Evolutionary conservation across 1,140 invertebrate genomes (phyloP), one percentile per base, ranked within the genome.

Genomic region (Cyclargus thomasi): DNA sequence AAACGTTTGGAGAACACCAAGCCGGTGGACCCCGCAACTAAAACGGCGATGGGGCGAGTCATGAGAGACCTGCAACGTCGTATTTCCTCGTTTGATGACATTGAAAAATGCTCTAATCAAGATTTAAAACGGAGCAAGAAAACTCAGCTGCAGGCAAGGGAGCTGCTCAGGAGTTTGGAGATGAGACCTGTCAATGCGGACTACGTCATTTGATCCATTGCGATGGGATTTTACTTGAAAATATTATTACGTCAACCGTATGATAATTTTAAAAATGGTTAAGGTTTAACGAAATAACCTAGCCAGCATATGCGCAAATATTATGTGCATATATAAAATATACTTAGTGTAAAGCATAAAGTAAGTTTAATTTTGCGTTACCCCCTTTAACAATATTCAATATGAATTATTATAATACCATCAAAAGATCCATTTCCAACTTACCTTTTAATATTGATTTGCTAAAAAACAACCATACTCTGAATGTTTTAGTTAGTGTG

Each of bases 321-420:
- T 69, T 81, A 72, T 74, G 85, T 83, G 85, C 83, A 75, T 79
- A 75, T 79, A 75, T 85, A 81, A 85, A 85, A 82, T 82, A 86
- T 69, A 86, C 76, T 85, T 88, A 86, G 81, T 86, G 76, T 88
- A 86, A 86, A 82, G 82, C 78, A 83, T 79, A 72, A 65, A 70
- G 64, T 35, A 63, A 23, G 18, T 71, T 67, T 66, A 62, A 63
- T 57, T 65, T 39, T 39, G 16, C 29, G n/a, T n/a, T n/a, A n/a
- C n/a, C n/a, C n/a, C n/a, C n/a, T n/a, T n/a, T n/a, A n/a, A n/a
- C n/a, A n/a, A n/a, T n/a, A n/a, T n/a, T n/a, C n/a, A n/a, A n/a
- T n/a, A n/a, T n/a, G n/a, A n/a, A n/a, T n/a, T n/a, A n/a, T n/a
- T n/a, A n/a, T n/a, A n/a, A n/a, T n/a, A n/a, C n/a, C n/a, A n/a